phyloP scores from a whole-genome alignment of 2,113 vertebrate species.

The Laticauda laticaudata region DNA sequence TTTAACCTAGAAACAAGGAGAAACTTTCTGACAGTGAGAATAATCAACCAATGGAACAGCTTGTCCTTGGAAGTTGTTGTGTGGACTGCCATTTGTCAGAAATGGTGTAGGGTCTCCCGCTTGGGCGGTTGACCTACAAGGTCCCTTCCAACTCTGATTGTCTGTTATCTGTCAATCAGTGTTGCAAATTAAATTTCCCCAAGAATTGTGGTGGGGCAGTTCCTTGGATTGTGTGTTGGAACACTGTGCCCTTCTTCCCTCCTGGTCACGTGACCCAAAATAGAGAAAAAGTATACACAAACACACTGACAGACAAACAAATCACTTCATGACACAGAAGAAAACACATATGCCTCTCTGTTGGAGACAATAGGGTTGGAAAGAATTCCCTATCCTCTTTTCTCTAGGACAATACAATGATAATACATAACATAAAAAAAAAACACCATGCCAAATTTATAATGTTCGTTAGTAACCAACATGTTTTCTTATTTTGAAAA shows the following conservation, averaged over 20 bases:
- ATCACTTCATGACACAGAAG: background rate
- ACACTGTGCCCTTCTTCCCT: background rate
- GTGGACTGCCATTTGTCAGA: too few species aligned
- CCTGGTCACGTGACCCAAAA: background rate
- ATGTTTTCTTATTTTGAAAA: constrained; percentile 49
- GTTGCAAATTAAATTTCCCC: background rate
- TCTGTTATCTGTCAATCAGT: background rate
- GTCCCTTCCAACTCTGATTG: too few species aligned
- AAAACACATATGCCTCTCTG: background rate
- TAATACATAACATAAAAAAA: constrained; percentile 44
- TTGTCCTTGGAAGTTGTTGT: too few species aligned
- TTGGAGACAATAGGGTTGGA: background rate
- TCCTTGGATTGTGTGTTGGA: background rate
- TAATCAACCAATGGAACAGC: too few species aligned
- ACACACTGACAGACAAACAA: background rate
- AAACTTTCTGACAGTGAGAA: too few species aligned
- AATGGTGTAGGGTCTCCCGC: too few species aligned
- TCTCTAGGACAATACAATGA: background rate
- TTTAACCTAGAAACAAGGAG: too few species aligned
- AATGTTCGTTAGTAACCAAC: constrained; percentile 34
- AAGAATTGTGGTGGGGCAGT: background rate
- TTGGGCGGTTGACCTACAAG: too few species aligned
- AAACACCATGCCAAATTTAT: constrained; percentile 40
- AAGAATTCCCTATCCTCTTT: background rate
- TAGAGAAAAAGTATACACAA: background rate